phyloP scores from a whole-genome alignment of 2,113 vertebrate species.

The Cheilinus undulatus region DNA sequence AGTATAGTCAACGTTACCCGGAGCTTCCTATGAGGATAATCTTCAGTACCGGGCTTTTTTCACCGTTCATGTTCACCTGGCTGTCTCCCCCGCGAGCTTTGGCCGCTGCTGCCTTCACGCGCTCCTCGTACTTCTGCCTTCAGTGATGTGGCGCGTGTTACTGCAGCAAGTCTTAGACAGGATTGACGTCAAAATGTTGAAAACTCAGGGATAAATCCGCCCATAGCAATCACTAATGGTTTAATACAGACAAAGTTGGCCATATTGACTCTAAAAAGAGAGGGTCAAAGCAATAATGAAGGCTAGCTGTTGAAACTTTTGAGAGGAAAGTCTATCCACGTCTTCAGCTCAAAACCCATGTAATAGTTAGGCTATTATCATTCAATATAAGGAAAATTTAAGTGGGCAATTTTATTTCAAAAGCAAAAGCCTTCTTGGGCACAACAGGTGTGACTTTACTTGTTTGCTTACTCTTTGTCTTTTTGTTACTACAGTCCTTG shows the following conservation, averaged over 20 bases:
- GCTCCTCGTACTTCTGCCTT: neutral
- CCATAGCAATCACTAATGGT: too few relatives aligned
- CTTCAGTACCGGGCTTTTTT: slow-evolving; percentile 64
- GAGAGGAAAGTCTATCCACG: too few relatives aligned
- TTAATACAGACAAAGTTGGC: too few relatives aligned
- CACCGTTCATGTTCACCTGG: slow-evolving; percentile 40
- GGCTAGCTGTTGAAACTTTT: too few relatives aligned
- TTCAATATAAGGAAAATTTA: too few relatives aligned
- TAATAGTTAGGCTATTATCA: too few relatives aligned
- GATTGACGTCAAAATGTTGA: too few relatives aligned
- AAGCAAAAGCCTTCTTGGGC: neutral
- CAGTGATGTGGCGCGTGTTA: neutral
- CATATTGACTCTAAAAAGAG: too few relatives aligned
- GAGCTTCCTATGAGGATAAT: slow-evolving; percentile 80
- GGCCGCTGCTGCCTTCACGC: slow-evolving; percentile 44
- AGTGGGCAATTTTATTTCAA: too few relatives aligned
- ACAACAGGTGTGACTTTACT: neutral
- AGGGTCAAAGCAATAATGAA: too few relatives aligned
- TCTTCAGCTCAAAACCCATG: too few relatives aligned
- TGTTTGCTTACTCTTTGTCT: neutral
- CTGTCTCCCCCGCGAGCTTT: neutral
- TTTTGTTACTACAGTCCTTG: neutral
- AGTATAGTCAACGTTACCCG: slow-evolving; percentile 63
- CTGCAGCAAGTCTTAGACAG: neutral
- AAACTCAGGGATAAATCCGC: too few relatives aligned